Base-by-base conservation (phyloP, 2,113 vertebrate species). In the Pseudorhombus dupliciocellatus region DNA sequence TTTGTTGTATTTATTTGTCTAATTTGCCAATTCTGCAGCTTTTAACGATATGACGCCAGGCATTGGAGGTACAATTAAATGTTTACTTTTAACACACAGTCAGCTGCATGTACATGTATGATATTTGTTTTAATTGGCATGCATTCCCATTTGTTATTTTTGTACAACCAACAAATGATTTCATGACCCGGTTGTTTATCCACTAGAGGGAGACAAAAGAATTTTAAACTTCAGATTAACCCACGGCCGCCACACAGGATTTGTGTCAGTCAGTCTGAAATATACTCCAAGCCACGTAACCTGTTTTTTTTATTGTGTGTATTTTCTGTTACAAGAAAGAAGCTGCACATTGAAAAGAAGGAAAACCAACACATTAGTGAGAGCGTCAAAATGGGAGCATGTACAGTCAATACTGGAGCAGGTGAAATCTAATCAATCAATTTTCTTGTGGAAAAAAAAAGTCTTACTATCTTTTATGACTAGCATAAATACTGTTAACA, bases 121-220 rank as follows among this genome's bases (percentile, higher is more conserved):
- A 12, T 40, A 25, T 50, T 18, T 28, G 2, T 8, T 56, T 34
- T 21, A 51, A 9, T 67, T 24, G 4, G 20, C 14, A 10, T 37
- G 0, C 18, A 31, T 34, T 67, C 62, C 18, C 25, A 21, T 44
- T 18, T 5, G 10, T 37, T 11, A n/a, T 5, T 67, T 62, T 30
- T 80, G 53, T 44, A 28, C 31, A 69, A 62, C 24, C 34, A 4
- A 18, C 48, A 40, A 40, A 37, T 66, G 14, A 4, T 15, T 30
- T 31, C 3, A 46, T 50, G 56, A 50, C 16, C 30, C 5, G 42
- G 42, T 34, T 44, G 51, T 75, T 67, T 46, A 14, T 72, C 84
- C 85, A 85, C 22, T 34, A 88, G 84, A 74, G 75, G 80, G 80
- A 69, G 85, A 84, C 70, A 84, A 53, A 80, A 20, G 11, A 55